phyloP scores from a whole-genome alignment of 2,113 vertebrate genomes.

The Uria aalge region DNA sequence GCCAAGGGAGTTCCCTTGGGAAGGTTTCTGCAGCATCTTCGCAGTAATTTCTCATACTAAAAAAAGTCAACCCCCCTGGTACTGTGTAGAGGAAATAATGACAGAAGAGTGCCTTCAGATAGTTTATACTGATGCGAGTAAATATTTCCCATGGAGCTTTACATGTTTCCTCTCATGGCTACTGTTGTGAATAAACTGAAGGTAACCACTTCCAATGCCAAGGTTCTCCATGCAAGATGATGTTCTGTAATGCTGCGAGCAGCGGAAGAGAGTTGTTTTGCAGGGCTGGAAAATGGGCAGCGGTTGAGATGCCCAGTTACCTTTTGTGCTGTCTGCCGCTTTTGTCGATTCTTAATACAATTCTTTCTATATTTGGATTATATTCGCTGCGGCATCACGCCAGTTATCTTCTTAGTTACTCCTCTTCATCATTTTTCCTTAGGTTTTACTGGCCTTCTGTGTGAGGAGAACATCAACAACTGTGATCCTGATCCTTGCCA shows the following conservation, averaged over 20 bases:
- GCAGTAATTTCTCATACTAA: neutral
- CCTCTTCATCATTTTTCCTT: neutral
- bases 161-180: neutral
- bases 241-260: neutral
- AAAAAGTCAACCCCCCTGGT: neutral
- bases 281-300: neutral
- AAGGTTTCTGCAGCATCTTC: neutral
- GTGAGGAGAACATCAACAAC: constrained; percentile 88
- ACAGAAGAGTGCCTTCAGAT: neutral
- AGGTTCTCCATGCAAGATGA: neutral
- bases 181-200: neutral
- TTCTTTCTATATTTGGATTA: neutral
- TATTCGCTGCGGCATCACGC: neutral
- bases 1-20: neutral
- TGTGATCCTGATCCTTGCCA: constrained; percentile 90
- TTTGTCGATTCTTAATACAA: neutral
- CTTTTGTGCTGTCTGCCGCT: neutral
- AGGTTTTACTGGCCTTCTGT: constrained; percentile 89
- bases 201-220: neutral
- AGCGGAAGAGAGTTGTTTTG: neutral
- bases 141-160: neutral
- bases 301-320: neutral
- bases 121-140: neutral
- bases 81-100: neutral
- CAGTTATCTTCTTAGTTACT: neutral